These are phyloP conservation scores for Dreissena polymorpha DNA, from an alignment of 1,140 invertebrate genomes.

Conservation along the genomic window DNA sequence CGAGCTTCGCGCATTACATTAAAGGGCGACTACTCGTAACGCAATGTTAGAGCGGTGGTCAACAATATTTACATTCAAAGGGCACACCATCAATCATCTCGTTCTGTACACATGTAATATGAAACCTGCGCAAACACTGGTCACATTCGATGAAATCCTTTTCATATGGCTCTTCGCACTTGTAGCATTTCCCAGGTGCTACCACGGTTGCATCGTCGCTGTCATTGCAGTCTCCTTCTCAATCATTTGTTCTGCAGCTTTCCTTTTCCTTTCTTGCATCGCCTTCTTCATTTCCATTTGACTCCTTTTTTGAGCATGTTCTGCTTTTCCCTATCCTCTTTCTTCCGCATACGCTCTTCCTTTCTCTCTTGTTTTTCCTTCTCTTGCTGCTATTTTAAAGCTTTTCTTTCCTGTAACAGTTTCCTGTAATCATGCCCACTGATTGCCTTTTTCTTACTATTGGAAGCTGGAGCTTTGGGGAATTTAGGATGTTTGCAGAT, in stretches of 20 bases:
- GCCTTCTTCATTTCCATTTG: not conserved
- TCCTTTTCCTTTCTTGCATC: slow-evolving; percentile 8
- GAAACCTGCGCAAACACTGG: slow-evolving; percentile 15
- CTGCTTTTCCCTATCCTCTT: slow-evolving; percentile 1
- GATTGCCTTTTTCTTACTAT: too few species aligned
- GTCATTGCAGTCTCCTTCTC: not conserved
- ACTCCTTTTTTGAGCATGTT: not conserved
- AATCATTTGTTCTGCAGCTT: not conserved
- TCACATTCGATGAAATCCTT: slow-evolving; percentile 24
- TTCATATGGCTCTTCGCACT: slow-evolving; percentile 1
- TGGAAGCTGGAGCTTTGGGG: too few species aligned
- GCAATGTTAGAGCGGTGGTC: not conserved
- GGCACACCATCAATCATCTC: slow-evolving; percentile 16
- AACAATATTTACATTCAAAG: slow-evolving; percentile 39
- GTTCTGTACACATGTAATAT: not conserved
- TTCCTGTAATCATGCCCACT: not conserved
- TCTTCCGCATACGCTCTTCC: not conserved
- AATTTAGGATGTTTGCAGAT: not conserved
- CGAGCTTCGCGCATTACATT: too few species aligned
- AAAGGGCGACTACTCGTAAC: too few species aligned
- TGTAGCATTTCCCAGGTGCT: not conserved
- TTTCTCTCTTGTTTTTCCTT: not conserved
- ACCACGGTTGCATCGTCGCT: not conserved
- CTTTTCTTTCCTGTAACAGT: not conserved
- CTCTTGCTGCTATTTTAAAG: not conserved